Base-by-base conservation (phyloP, 2,797 vertebrate genomes). In the Poecile montanus region DNA sequence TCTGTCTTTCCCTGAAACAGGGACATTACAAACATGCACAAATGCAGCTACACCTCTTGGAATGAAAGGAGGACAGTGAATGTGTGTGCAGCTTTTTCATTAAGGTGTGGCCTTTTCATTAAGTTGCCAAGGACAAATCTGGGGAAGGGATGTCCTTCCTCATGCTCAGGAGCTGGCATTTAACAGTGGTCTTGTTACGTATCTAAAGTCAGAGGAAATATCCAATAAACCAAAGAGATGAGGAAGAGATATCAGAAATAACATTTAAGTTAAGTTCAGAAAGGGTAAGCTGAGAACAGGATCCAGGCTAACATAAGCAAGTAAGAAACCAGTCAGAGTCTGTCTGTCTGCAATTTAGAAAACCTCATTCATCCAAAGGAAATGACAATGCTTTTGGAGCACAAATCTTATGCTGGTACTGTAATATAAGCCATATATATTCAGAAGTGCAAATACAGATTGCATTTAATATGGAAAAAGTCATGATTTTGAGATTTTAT, bases 361-460 rank as follows among this genome's bases (percentile, higher is more conserved):
- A 91, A 66, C 51, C 26, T 85, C 51, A 62, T 1, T 1, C 13
- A 40, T 53, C 7, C 23, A 29, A 94, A 76, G 50, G 67, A 90
- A 87, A 84, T 72, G 42, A 75, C 72, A 85, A 89, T 9, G 61
- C 65, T 72, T 65, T 74, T 78, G 58, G 26, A 78, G 32, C 17
- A 58, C 36, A 78, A 54, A 47, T 29, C 56, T 74, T 47, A 51
- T 74, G 60, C 75, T 89, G 63, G 34, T 91, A 38, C 65, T 71
- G n/a, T 50, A 60, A 57, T 38, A 57, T 44, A 67, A 79, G 34
- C n/a, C 50, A 32, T 8, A 1, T 74, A 88, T 40, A 45, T 45
- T 75, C 48, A n/a, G 32, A 88, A 80, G 42, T 84, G 47, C 15
- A 94, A 85, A 81, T 91, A 66, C 47, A 94, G 58, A 62, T 90